Evolutionary conservation across 2,113 vertebrate genomes (phyloP), one percentile per base, ranked within the genome.

Genomic region (Macrotus californicus): DNA sequence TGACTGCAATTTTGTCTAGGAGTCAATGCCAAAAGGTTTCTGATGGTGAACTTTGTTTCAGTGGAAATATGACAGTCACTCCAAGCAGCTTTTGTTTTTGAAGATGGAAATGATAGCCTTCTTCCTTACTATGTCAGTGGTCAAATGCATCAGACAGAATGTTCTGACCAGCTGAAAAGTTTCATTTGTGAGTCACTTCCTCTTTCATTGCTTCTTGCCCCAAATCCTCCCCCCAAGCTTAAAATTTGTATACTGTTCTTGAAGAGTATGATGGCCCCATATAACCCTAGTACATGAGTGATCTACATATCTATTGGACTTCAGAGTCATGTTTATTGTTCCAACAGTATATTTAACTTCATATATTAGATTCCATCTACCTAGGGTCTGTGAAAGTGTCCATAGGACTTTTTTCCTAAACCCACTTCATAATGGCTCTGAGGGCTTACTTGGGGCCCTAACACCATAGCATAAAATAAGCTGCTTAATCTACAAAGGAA

Each of bases 181-280:
- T 92, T 96, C 81, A 67, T 36, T 82, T 94, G 15, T 97, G 96
- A 96, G 76, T 96, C 93, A 97, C 39, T 94, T 96, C 93, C 81
- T 85, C 29, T 12, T 92, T 92, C 0, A 3, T 29, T 86, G 14
- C 84, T 36, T 90, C 72, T 94, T 91, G 91, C 70, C 31, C 70
- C 81, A 87, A 94, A 59, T 0, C 52, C 31, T 92, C 52, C 46
- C 87, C 24, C 31, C 61, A 75, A 85, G 13, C 31, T 93, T 82
- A 87, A 84, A 80, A 56, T 70, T 79, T 73, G 34, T 76, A 67
- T 75, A 75, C 39, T 94, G 12, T 91, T 26, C 4, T 89, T 22
- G 18, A 85, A 64, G 79, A 75, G 21, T 59, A 13, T 39, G 41
- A 84, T 81, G 59, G 8, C 34, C 31, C 24, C 18, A 72, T 59